Evolutionary conservation across 2,113 vertebrate species (phyloP).

Genomic region (Notiomystis cincta): DNA sequence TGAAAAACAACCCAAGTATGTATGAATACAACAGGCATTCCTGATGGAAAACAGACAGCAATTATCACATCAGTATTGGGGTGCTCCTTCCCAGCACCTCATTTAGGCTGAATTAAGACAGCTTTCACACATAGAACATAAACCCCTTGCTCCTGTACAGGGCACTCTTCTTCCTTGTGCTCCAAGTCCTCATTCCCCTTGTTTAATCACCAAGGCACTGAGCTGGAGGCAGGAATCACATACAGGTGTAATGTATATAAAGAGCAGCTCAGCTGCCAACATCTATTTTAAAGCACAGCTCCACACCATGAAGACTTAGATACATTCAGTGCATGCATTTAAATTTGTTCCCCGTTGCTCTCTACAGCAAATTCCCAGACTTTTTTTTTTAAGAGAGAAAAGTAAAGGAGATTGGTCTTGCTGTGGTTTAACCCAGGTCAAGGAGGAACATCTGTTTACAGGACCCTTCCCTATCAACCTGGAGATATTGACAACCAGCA

Average conservation of each 20-base stretch:
- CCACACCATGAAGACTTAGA: not conserved
- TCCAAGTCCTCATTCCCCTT: not conserved
- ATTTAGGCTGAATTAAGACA: not conserved
- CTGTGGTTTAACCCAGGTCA: not conserved
- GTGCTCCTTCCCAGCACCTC: not conserved
- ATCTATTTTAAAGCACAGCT: not conserved
- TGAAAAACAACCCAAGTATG: not conserved
- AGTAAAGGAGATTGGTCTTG: not conserved
- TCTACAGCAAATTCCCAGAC: not conserved
- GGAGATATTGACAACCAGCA: not conserved
- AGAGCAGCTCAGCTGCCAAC: not conserved
- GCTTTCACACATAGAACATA: not conserved
- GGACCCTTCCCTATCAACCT: not conserved
- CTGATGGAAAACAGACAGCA: not conserved
- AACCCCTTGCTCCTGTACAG: not conserved
- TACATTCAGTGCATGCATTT: rapidly evolving
- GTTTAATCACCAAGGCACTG: not conserved
- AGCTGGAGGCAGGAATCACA: not conserved
- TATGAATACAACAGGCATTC: not conserved
- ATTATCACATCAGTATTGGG: rapidly evolving
- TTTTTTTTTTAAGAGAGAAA: not conserved
- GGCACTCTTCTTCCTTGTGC: not conserved
- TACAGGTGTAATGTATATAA: rapidly evolving
- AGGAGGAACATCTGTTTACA: not conserved
- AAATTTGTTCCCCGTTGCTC: not conserved